Evolutionary conservation across 2,113 vertebrate genomes (phyloP).

Genomic region (Triplophysa siluroides): DNA sequence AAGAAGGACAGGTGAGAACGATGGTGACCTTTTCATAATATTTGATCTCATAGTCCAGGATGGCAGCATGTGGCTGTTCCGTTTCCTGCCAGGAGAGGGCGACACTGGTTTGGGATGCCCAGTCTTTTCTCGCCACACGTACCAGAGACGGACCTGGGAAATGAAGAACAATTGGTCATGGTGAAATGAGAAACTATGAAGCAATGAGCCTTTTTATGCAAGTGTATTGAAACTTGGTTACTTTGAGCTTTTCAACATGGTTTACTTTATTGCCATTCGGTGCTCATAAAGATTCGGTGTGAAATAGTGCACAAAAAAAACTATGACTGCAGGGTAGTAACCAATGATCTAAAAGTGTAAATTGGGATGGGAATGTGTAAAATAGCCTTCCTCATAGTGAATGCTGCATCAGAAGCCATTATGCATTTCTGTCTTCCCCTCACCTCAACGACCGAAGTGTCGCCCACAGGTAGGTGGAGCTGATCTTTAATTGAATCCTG

Average conservation of each 20-base stretch:
- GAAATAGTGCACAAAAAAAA: too few species aligned
- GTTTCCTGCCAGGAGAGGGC: conserved; percentile 96
- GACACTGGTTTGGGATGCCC: conserved; percentile 94
- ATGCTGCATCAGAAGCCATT: neutral
- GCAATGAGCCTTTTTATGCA: neutral
- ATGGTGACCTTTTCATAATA: conserved; percentile 90
- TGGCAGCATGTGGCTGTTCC: conserved; percentile 83
- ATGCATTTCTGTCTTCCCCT: neutral
- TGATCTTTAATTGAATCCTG: conserved; percentile 34
- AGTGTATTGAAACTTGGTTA: neutral
- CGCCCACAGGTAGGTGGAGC: conserved; percentile 9
- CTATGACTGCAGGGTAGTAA: too few species aligned
- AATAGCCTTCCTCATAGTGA: conserved; percentile 2
- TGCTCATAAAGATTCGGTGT: too few species aligned
- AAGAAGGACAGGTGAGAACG: neutral
- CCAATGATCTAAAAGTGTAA: too few species aligned
- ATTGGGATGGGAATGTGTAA: too few species aligned
- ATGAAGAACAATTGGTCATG: conserved; percentile 2
- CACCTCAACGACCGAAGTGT: neutral
- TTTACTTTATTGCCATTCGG: too few species aligned
- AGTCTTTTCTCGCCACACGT: conserved; percentile 92
- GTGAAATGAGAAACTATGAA: neutral
- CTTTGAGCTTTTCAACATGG: too few species aligned
- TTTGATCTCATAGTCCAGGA: conserved; percentile 98
- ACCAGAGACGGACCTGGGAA: conserved; percentile 88